Evolutionary conservation across 1,140 invertebrate genomes (phyloP).

Genomic region (Limonius californicus): DNA sequence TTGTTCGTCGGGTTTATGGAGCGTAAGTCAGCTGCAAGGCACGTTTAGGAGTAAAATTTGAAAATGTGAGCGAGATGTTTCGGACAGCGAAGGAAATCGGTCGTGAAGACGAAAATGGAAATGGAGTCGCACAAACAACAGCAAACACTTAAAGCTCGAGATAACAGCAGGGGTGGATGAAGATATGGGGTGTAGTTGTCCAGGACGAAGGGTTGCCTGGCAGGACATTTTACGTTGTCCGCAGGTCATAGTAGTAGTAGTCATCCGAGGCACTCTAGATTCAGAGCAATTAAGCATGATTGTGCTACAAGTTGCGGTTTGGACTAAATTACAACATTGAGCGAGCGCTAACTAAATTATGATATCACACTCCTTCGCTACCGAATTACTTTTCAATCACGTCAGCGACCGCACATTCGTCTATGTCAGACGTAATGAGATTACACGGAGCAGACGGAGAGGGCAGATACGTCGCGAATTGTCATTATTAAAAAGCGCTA

Average conservation of each 20-base stretch:
- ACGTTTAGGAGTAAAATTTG: no score
- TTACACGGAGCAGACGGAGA: neutral
- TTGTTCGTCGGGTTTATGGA: no score
- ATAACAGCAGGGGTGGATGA: no score
- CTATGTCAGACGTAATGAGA: slow-evolving; percentile 2
- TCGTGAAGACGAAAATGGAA: no score
- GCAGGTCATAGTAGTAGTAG: neutral
- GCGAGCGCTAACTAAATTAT: slow-evolving; percentile 28
- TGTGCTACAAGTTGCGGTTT: slow-evolving; percentile 27
- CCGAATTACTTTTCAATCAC: slow-evolving; percentile 18
- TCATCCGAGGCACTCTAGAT: slow-evolving; percentile 17
- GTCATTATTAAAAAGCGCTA: neutral
- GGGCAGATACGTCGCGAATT: neutral
- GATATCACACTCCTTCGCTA: slow-evolving; percentile 25
- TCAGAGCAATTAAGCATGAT: slow-evolving; percentile 30
- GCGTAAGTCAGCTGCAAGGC: no score
- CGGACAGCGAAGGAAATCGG: no score
- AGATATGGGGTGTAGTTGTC: no score
- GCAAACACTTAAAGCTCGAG: no score
- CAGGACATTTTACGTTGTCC: neutral
- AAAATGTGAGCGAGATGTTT: no score
- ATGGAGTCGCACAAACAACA: no score
- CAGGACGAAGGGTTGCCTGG: neutral
- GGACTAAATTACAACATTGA: slow-evolving; percentile 29
- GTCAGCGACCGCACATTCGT: slow-evolving; percentile 13